A percentile compares a stretch with the other conserved stretches of the same genome.
Conservation (phyloP, 2,113 vertebrate species). For the Oceanodroma tethys region DNA sequence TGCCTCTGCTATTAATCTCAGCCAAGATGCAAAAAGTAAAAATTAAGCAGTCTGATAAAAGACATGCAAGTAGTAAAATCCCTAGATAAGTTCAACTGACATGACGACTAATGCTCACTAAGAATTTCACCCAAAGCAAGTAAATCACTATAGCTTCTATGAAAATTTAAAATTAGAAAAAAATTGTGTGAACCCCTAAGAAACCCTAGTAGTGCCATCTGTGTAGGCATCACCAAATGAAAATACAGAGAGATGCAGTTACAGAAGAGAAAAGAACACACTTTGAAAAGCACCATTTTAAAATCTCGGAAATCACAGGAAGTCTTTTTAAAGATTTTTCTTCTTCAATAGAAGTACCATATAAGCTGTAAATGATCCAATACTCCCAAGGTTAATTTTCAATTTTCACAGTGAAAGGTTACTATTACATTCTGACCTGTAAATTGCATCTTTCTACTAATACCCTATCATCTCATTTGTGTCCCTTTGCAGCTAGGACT, state of each 20-base stretch:
- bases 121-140: background rate
- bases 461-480: constrained; percentile 81
- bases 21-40: background rate
- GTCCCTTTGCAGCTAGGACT: constrained; percentile 75
- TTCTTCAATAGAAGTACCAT: constrained; percentile 6
- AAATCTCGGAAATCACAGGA: background rate
- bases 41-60: background rate
- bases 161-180: background rate
- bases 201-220: background rate
- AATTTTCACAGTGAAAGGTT: constrained; percentile 83
- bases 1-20: background rate
- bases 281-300: background rate
- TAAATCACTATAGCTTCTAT: background rate
- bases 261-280: background rate
- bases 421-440: constrained; percentile 83
- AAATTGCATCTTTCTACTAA: constrained; percentile 84
- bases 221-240: background rate
- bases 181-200: background rate
- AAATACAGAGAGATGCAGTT: background rate
- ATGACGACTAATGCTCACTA: background rate
- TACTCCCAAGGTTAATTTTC: constrained; percentile 83
- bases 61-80: background rate
- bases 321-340: background rate
- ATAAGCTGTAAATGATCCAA: constrained; percentile 75
- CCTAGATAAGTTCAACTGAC: background rate